These are phyloP conservation scores for Linyphia triangularis DNA, from an alignment of 2,888 invertebrate species.

Conservation along the genomic window DNA sequence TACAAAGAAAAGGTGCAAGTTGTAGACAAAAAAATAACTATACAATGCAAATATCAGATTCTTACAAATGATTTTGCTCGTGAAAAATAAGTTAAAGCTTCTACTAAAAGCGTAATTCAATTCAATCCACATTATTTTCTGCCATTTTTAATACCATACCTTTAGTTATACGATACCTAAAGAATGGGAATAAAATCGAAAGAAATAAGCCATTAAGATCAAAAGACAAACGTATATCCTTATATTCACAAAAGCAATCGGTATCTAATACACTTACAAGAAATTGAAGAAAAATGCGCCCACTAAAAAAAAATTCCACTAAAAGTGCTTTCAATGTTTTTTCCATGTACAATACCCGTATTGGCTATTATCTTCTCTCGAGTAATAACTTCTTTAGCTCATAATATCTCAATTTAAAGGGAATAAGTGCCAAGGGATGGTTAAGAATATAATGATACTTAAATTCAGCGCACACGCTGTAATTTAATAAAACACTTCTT, in stretches of 20 bases:
- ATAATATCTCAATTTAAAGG: slow-evolving; percentile 33
- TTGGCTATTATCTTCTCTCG: slow-evolving; percentile 25
- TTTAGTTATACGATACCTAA: slow-evolving; percentile 1
- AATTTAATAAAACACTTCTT: slow-evolving; percentile 41
- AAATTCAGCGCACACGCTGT: slow-evolving; percentile 23
- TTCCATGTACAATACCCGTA: background rate
- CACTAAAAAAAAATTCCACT: background rate
- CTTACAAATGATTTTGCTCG: too few relatives aligned
- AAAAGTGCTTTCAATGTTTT: background rate
- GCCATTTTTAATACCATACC: background rate
- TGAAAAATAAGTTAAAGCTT: too few relatives aligned
- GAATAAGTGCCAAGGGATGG: slow-evolving; percentile 13
- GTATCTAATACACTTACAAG: slow-evolving; percentile 2
- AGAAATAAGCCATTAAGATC: background rate
- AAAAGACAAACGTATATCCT: background rate
- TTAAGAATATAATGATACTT: slow-evolving; percentile 33
- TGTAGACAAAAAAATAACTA: too few relatives aligned
- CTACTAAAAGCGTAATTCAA: background rate
- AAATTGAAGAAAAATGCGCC: background rate
- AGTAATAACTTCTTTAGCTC: slow-evolving; percentile 31
- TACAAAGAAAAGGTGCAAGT: too few relatives aligned
- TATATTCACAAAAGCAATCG: slow-evolving; percentile 1
- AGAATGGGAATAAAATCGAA: background rate
- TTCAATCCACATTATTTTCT: background rate
- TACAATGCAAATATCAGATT: too few relatives aligned